Percentiles rank a stretch among this genome's conserved stretches.
These are phyloP conservation scores for Eupithecia exiguata DNA, from an alignment of 2,888 invertebrate genomes.

Conservation along the genomic window DNA sequence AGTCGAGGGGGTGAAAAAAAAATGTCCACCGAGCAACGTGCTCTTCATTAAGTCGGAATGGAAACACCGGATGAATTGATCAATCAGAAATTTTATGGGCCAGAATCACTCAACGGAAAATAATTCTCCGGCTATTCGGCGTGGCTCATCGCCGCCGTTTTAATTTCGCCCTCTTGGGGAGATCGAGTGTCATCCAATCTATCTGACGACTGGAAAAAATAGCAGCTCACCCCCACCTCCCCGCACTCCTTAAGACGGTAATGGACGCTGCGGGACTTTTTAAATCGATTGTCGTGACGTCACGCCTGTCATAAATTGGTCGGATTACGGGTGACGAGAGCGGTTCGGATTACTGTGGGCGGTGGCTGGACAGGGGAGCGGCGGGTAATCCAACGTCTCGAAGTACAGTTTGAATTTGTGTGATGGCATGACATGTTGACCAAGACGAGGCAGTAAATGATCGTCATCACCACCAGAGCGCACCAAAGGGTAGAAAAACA, in stretches of 20 bases:
- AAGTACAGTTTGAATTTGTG: background rate
- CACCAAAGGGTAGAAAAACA: background rate
- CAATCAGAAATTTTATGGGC: constrained; percentile 83
- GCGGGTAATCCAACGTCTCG: background rate
- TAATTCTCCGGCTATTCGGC: constrained; percentile 79
- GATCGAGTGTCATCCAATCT: constrained; percentile 84
- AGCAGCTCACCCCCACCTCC: constrained; percentile 53
- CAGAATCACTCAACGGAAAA: constrained; percentile 83
- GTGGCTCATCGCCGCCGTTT: constrained; percentile 81
- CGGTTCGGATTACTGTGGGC: constrained; percentile 3
- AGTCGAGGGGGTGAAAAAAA: constrained; percentile 65
- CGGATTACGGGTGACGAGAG: constrained; percentile 36
- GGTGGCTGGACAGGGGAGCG: background rate
- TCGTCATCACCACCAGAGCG: background rate
- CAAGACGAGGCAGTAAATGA: background rate
- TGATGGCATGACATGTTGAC: background rate
- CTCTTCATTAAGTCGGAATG: constrained; percentile 79
- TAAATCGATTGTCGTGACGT: constrained; percentile 59
- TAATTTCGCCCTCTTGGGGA: constrained; percentile 82
- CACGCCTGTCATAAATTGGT: constrained; percentile 46
- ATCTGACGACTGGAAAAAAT: constrained; percentile 78
- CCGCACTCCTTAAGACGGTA: constrained; percentile 63
- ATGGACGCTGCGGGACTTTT: constrained; percentile 69
- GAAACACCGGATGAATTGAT: constrained; percentile 82
- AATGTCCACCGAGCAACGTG: constrained; percentile 72